phyloP scores from a whole-genome alignment of 2,113 vertebrate genomes.

The Nycticryphes semicollaris region DNA sequence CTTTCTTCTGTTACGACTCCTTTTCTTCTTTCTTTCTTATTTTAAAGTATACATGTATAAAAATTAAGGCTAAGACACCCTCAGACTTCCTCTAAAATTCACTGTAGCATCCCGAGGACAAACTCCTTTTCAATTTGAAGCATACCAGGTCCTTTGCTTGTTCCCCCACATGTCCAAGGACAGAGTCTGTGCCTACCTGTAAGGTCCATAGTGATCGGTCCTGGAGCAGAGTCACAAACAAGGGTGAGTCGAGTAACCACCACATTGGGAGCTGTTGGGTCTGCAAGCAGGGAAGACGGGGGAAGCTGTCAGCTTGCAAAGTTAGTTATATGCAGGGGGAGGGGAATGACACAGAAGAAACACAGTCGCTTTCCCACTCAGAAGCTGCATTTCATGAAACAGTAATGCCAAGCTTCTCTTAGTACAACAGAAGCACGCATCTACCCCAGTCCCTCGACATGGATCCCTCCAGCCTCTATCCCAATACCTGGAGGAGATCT shows the following conservation, averaged over 20 bases:
- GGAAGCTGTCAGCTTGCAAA: not conserved
- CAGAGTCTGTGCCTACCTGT: slow-evolving; percentile 70
- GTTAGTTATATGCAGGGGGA: not conserved
- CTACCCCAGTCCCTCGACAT: not conserved
- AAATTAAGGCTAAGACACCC: not conserved
- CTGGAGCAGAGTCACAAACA: slow-evolving; percentile 78
- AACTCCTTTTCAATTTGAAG: not conserved
- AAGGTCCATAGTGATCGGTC: slow-evolving; percentile 83
- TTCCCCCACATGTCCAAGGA: not conserved
- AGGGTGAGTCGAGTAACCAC: slow-evolving; percentile 80
- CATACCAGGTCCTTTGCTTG: not conserved
- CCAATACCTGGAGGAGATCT: not conserved
- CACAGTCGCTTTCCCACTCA: not conserved
- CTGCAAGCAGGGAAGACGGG: slow-evolving; percentile 54
- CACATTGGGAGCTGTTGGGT: slow-evolving; percentile 81
- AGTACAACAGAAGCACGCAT: not conserved
- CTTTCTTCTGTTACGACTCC: not conserved
- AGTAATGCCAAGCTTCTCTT: not conserved
- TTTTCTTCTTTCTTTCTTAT: not conserved
- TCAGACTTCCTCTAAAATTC: not conserved
- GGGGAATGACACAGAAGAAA: not conserved
- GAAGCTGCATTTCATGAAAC: not conserved
- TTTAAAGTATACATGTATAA: not conserved
- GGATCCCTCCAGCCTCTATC: not conserved
- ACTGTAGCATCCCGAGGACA: not conserved